Base-by-base conservation (phyloP, 1,140 invertebrate genomes). In the Bombus cullumanus region DNA sequence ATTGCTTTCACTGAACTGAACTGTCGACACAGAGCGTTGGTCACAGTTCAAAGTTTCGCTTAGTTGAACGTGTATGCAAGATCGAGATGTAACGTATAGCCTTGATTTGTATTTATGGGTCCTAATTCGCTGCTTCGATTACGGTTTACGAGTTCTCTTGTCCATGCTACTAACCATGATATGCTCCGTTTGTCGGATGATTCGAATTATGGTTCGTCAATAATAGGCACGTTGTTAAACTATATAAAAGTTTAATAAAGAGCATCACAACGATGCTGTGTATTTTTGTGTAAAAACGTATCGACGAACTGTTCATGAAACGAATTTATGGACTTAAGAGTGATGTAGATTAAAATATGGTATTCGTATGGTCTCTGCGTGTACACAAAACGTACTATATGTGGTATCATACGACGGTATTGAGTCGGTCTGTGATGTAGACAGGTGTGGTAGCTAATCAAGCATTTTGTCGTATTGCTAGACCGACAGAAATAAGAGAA, bases 21-120 rank as follows among this genome's bases (percentile, higher is more conserved):
- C 75, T 59, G 53, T 62, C 41, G 71, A 37, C 78, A 74, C 34
- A 47, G 53, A 31, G 41, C 68, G 73, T 85, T 64, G 79, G 82
- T 69, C 62, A 78, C 75, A 66, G 78, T 89, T 73, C 83, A 34
- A 88, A 88, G 83, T 89, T 88, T 82, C 86, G 77, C 77, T 89
- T 82, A 62, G 73, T 81, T 79, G 76, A 68, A 73, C 73, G 43
- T 73, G 66, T 76, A 88, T 81, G 68, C 77, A 69, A 39, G 81
- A 53, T 43, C 80, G 37, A 37, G 41, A 71, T 81, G 73, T 75
- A 78, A 41, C 68, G 74, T 66, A 62, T 57, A 12, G 39, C 72
- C 57, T 69, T 86, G 75, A 89, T 89, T 88, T 57, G 74, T 89
- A 89, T 88, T 83, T 86, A 89, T 86, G 87, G 64, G 9, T 47